Conservation (phyloP, 2,888 invertebrate genomes). For the Cabera pusaria region DNA sequence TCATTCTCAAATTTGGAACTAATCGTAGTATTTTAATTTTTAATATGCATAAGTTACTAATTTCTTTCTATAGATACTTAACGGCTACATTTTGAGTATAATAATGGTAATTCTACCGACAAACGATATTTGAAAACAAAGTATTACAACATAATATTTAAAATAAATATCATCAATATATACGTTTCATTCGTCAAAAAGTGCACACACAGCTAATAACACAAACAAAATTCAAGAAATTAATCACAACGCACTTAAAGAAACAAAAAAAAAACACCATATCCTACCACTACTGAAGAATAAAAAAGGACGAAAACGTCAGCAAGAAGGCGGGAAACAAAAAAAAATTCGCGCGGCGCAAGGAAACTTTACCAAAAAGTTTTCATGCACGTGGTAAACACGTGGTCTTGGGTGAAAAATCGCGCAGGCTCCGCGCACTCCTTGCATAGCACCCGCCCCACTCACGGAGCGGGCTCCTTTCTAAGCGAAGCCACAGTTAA, state of each 20-base stretch:
- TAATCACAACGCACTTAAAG: too few relatives aligned
- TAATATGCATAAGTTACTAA: constrained; percentile 68
- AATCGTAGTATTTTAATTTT: constrained; percentile 70
- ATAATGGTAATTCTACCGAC: constrained; percentile 43
- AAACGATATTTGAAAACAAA: constrained; percentile 43
- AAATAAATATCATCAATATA: neutral
- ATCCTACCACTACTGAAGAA: constrained; percentile 16
- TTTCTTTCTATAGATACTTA: constrained; percentile 50
- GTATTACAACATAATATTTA: constrained; percentile 21
- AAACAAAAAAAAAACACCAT: constrained; percentile 31
- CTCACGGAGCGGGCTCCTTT: constrained; percentile 45
- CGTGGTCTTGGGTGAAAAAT: constrained; percentile 80
- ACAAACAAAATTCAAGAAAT: constrained; percentile 1
- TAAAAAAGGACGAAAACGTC: constrained; percentile 17
- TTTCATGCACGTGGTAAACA: constrained; percentile 73
- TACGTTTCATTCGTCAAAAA: neutral
- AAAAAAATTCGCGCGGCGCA: constrained; percentile 34
- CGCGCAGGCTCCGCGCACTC: constrained; percentile 65
- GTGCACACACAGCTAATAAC: neutral
- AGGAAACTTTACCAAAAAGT: constrained; percentile 65
- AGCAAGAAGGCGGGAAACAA: constrained; percentile 30
- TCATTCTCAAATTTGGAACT: constrained; percentile 74
- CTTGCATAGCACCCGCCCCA: constrained; percentile 48
- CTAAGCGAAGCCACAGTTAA: too few relatives aligned
- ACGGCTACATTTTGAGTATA: constrained; percentile 47